A percentile compares a stretch with the other conserved stretches of the same genome.
These are phyloP conservation scores for Drosophila suboccidentalis DNA, from an alignment of 2,888 invertebrate species.

Conservation along the genomic window DNA sequence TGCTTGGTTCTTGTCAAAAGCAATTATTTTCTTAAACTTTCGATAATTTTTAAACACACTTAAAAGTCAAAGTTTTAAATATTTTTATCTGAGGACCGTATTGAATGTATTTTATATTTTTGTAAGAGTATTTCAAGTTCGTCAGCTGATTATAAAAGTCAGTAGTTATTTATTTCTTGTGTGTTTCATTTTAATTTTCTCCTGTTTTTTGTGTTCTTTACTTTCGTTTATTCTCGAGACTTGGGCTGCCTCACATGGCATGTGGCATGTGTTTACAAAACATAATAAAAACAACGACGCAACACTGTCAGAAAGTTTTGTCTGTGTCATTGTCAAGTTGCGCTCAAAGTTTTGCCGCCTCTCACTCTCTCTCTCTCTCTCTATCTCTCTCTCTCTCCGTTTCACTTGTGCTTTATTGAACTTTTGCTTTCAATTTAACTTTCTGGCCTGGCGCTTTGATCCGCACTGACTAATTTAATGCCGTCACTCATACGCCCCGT, in stretches of 20 bases:
- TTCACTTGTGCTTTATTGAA: constrained; percentile 72
- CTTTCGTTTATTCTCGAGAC: constrained; percentile 44
- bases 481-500: constrained; percentile 69
- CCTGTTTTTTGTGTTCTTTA: constrained; percentile 5
- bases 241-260: constrained; percentile 54
- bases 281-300: constrained; percentile 60
- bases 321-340: constrained; percentile 78
- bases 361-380: background rate
- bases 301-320: constrained; percentile 71
- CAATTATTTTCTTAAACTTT: too few relatives aligned
- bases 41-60: too few relatives aligned
- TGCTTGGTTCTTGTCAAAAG: too few relatives aligned
- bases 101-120: background rate
- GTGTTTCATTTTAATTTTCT: constrained; percentile 11
- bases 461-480: constrained; percentile 64
- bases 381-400: background rate
- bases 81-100: background rate
- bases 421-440: constrained; percentile 81
- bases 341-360: constrained; percentile 61
- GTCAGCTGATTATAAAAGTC: background rate
- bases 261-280: constrained; percentile 74
- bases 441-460: constrained; percentile 65
- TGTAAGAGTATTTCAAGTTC: constrained; percentile 37
- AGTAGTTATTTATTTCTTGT: constrained; percentile 24
- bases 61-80: background rate